Evolutionary conservation across 2,113 vertebrate genomes (phyloP).

Genomic region (Pomatorhinus ruficollis): DNA sequence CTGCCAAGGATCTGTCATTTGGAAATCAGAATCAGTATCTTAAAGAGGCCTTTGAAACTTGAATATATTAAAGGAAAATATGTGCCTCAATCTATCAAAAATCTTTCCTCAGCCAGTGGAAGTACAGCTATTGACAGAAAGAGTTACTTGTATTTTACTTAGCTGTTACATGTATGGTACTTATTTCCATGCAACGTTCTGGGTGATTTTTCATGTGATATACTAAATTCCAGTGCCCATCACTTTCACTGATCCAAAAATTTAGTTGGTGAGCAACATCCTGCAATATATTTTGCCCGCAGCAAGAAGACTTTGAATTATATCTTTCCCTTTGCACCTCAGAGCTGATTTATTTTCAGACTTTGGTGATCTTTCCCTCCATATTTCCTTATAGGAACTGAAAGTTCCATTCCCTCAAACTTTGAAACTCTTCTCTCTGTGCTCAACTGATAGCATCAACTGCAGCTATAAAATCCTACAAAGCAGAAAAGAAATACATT

Average conservation of each 20-base stretch:
- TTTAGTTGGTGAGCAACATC: background rate
- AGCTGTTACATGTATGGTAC: background rate
- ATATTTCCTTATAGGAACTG: background rate
- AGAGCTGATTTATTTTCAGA: background rate
- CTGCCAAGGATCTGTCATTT: background rate
- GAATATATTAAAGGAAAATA: background rate
- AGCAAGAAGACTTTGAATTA: background rate
- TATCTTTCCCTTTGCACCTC: background rate
- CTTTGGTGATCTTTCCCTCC: background rate
- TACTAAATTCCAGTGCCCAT: background rate
- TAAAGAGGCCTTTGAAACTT: background rate
- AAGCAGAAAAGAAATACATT: rapidly evolving
- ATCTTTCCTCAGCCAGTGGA: background rate
- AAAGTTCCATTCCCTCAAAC: background rate
- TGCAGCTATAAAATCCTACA: background rate
- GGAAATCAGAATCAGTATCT: conserved; percentile 14
- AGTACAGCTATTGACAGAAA: background rate
- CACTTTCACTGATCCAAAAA: background rate
- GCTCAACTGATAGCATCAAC: background rate
- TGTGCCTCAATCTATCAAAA: background rate
- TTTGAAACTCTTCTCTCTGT: background rate
- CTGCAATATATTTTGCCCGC: background rate
- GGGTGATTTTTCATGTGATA: background rate
- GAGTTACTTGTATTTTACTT: background rate
- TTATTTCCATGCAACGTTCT: background rate